Conservation (phyloP, 2,113 vertebrate species). For the Pavo muticus region DNA sequence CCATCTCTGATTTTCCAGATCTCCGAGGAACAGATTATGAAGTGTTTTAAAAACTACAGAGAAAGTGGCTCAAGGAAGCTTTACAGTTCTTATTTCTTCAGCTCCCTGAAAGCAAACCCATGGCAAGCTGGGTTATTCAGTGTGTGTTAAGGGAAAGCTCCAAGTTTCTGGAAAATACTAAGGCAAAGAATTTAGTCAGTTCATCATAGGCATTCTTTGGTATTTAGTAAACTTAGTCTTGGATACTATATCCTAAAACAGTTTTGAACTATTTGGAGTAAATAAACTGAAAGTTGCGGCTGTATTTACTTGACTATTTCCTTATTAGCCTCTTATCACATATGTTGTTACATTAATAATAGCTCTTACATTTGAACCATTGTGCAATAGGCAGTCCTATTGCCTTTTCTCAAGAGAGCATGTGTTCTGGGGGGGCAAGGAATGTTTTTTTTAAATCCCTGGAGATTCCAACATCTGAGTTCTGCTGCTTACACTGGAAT, state of each 20-base stretch:
- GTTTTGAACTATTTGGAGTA: constrained; percentile 39
- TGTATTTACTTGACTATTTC: constrained; percentile 51
- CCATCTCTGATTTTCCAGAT: background rate
- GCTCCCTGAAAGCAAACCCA: background rate
- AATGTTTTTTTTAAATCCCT: background rate
- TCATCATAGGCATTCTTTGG: constrained; percentile 16
- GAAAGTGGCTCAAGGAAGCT: background rate
- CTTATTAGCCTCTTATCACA: constrained; percentile 33
- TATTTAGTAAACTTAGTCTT: constrained; percentile 1
- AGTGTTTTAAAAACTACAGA: background rate
- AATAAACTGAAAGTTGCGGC: constrained; percentile 38
- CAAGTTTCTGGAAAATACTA: background rate
- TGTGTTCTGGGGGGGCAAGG: background rate
- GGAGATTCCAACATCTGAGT: background rate
- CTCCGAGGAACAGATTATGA: background rate
- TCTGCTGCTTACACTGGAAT: background rate
- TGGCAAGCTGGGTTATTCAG: background rate
- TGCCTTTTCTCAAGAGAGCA: background rate
- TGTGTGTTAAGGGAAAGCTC: background rate
- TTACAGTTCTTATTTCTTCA: background rate
- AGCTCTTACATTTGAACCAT: background rate
- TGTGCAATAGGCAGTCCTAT: background rate
- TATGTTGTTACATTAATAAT: constrained; percentile 12
- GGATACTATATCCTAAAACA: constrained; percentile 6
- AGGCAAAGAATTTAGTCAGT: background rate